These are phyloP conservation scores for Hippasteria phrygiana DNA, from an alignment of 53 echinoderm and acorn worm species.

Conservation along the genomic window DNA sequence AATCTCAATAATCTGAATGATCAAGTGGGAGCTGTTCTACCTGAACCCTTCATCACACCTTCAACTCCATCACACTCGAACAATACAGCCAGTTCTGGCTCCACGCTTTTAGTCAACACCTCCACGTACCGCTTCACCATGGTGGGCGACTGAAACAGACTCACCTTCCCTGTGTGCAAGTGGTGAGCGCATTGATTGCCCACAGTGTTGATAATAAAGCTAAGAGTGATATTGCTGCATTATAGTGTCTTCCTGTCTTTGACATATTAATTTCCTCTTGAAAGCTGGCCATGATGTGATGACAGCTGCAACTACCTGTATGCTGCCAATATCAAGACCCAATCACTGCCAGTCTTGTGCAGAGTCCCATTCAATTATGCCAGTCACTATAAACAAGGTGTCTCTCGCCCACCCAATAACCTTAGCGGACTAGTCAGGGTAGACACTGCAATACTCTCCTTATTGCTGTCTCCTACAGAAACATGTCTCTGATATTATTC, in stretches of 20 bases:
- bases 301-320: conserved; percentile 65
- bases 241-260: conserved; percentile 49
- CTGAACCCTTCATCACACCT: too few species aligned
- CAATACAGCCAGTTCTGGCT: neutral
- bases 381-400: conserved; percentile 5
- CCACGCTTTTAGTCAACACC: neutral
- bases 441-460: neutral
- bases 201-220: conserved; percentile 56
- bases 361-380: conserved; percentile 26
- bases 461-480: neutral
- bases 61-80: neutral
- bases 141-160: conserved; percentile 8
- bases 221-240: conserved; percentile 33
- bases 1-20: too few species aligned
- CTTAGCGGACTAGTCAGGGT: neutral
- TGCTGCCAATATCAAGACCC: conserved; percentile 46
- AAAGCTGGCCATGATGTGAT: conserved; percentile 36
- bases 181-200: conserved; percentile 27
- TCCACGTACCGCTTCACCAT: neutral
- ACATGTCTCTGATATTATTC: neutral
- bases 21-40: too few species aligned
- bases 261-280: conserved; percentile 54
- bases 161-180: neutral
- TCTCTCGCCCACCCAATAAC: neutral
- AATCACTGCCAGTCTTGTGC: conserved; percentile 13